phyloP scores from a whole-genome alignment of 1,140 invertebrate species.

The Aradophagus sp. region DNA sequence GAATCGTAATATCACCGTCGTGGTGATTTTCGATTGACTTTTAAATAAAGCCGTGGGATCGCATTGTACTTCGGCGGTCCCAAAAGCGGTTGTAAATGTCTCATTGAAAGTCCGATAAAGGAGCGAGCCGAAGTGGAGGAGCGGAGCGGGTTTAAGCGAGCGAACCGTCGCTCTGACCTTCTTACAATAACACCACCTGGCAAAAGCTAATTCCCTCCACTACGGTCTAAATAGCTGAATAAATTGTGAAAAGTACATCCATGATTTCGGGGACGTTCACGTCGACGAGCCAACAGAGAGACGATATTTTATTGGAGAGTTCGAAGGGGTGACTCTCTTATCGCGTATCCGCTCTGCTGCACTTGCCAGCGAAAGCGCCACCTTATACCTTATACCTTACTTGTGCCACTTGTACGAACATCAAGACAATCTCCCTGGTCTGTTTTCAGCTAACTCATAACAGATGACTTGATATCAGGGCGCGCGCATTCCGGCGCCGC shows the following conservation, averaged over 20 bases:
- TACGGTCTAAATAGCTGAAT: conserved; percentile 71
- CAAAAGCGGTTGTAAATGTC: conserved; percentile 61
- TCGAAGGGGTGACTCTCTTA: conserved; percentile 68
- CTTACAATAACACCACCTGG: conserved; percentile 38
- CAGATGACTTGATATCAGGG: conserved; percentile 53
- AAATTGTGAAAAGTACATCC: conserved; percentile 65
- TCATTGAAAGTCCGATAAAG: conserved; percentile 66
- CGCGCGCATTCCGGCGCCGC: conserved; percentile 28
- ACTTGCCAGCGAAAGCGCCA: conserved; percentile 66
- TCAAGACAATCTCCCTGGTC: conserved; percentile 55
- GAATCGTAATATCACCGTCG: conserved; percentile 45
- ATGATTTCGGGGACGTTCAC: conserved; percentile 54
- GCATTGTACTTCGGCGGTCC: too few relatives aligned
- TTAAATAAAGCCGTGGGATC: conserved; percentile 44
- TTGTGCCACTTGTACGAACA: conserved; percentile 54
- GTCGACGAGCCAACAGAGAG: conserved; percentile 48
- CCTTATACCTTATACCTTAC: conserved; percentile 56
- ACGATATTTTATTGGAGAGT: conserved; percentile 46
- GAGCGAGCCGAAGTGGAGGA: conserved; percentile 38
- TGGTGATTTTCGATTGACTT: conserved; percentile 60
- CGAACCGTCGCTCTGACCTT: conserved; percentile 35
- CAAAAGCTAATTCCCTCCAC: conserved; percentile 63
- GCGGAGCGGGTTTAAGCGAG: conserved; percentile 34
- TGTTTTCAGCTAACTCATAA: conserved; percentile 54
- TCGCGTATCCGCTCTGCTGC: conserved; percentile 70